These are phyloP conservation scores for Onychorhynchus coronatus DNA, from an alignment of 2,113 vertebrate genomes.

Conservation along the genomic window DNA sequence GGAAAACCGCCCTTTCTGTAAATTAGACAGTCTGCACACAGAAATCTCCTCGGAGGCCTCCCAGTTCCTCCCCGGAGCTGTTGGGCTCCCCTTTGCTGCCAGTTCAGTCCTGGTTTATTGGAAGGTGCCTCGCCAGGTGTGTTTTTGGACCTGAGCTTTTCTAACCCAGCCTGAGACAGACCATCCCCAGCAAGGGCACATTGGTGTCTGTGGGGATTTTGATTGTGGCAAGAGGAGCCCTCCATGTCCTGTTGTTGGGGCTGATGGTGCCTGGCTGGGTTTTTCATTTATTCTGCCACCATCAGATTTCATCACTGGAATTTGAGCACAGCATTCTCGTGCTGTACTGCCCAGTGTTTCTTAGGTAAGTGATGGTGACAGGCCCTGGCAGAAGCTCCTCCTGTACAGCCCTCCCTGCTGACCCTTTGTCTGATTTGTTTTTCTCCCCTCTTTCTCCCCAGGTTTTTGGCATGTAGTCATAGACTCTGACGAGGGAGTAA, in stretches of 20 bases:
- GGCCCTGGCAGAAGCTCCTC: not conserved
- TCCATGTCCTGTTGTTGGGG: not conserved
- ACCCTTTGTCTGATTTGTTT: conserved; percentile 31
- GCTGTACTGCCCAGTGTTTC: not conserved
- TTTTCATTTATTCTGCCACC: conserved; percentile 12
- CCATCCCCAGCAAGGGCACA: not conserved
- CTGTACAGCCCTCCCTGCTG: not conserved
- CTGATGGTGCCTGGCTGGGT: not conserved
- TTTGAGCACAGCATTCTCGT: not conserved
- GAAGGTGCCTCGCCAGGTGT: not conserved
- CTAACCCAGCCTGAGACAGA: not conserved
- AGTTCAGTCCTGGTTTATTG: not conserved
- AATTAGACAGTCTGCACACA: not conserved
- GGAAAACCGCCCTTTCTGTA: not conserved
- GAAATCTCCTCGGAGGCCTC: not conserved
- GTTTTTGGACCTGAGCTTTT: not conserved
- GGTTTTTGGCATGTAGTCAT: conserved; percentile 58
- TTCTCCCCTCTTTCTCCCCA: conserved; percentile 32
- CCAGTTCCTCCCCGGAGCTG: not conserved
- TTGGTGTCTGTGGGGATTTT: not conserved
- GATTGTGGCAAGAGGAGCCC: not conserved
- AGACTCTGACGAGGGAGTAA: conserved; percentile 49
- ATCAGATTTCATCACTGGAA: not conserved
- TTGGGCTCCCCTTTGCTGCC: not conserved
- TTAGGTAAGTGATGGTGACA: not conserved